Conservation (phyloP, 2,888 invertebrate genomes). For the Choreutis nemorana region DNA sequence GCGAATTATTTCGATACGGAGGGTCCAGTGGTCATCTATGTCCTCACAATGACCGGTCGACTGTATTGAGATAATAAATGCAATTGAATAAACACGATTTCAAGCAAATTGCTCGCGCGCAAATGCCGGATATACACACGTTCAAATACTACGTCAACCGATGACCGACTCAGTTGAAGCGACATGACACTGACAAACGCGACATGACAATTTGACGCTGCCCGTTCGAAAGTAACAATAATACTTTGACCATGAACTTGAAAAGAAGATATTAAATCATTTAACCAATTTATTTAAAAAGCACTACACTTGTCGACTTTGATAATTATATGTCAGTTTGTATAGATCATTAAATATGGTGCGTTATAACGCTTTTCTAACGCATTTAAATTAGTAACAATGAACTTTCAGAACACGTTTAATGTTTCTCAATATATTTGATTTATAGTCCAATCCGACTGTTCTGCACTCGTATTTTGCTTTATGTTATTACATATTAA, state of each 20-base stretch:
- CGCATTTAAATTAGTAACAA: too few relatives aligned
- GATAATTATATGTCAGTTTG: neutral
- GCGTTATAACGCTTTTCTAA: too few relatives aligned
- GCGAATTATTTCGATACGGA: too few relatives aligned
- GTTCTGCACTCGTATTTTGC: too few relatives aligned
- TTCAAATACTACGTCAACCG: constrained; percentile 38
- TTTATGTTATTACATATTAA: too few relatives aligned
- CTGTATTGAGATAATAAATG: constrained; percentile 41
- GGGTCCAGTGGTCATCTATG: constrained; percentile 31
- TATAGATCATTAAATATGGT: too few relatives aligned
- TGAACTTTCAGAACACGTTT: too few relatives aligned
- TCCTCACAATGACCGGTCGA: constrained; percentile 31
- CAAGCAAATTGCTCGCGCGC: constrained; percentile 45
- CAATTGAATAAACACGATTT: constrained; percentile 58
- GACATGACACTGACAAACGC: constrained; percentile 17
- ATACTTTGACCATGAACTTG: constrained; percentile 38
- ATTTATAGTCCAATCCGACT: too few relatives aligned
- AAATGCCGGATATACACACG: constrained; percentile 31
- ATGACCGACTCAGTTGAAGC: constrained; percentile 41
- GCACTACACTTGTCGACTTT: neutral
- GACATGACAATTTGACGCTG: constrained; percentile 28
- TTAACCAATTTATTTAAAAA: neutral
- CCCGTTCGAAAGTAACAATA: constrained; percentile 26
- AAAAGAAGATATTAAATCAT: constrained; percentile 13
- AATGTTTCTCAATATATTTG: too few relatives aligned